Base-by-base conservation (phyloP, 1,140 invertebrate species). In the Apocrypta bakeri region DNA sequence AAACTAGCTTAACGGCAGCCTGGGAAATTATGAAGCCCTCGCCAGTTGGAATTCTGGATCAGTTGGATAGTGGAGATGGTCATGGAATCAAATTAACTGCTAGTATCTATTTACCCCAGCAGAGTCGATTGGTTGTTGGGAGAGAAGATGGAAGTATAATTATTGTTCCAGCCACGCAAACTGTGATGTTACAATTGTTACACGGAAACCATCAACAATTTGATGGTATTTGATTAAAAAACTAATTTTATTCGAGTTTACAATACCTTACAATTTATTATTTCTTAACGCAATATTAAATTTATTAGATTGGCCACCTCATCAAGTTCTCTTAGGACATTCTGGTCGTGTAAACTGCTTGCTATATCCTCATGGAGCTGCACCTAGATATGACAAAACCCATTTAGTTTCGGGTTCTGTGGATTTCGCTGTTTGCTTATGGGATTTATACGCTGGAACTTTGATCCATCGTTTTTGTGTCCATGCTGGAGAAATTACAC, bases 361-460 rank as follows among this genome's bases (percentile, higher is more conserved):
- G 2, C 91, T 99, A 0, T 99, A 99, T 90, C 99, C 99, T 14
- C 96, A 99, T 87, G 96, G 98, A 88, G 95, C 98, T 21, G 96
- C 98, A 88, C 92, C 94, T n/a, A 95, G 98, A 82, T 99, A 99
- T 89, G 98, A 99, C 88, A 95, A 97, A 82, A 93, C 96, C 6
- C 96, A 98, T 91, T 92, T 99, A 17, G 94, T 99, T 0, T 99
- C 98, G 0, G 99, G 99, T 25, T 98, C 98, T 2, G 96, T 98
- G 21, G 99, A 99, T 90, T 99, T 99, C 91, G 98, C 98, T 0
- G 98, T 99, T 6, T 98, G 97, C 87, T 92, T 99, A 0, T 99
- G 99, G 99, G 98, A 99, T 91, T 93, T 99, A 78, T 97, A 97
- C 87, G 96, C 95, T 66, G 98, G 98, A 12, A 95, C 94, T 1